Evolutionary conservation across 2,797 vertebrate genomes (phyloP), one percentile per base, ranked within the genome.

Genomic region (Phalloptychus januarius): DNA sequence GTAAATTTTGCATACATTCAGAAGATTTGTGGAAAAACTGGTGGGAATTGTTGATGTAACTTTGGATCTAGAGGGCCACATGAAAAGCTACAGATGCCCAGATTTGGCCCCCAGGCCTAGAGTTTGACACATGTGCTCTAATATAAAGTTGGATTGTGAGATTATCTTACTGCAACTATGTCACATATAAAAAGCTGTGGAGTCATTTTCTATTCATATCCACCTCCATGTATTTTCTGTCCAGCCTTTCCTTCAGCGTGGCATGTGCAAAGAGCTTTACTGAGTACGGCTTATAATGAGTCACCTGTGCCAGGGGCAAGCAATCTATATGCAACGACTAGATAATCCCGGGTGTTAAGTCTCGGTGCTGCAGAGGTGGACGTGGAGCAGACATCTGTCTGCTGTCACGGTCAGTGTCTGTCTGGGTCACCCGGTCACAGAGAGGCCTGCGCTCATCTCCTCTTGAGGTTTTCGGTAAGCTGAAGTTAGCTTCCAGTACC

Each of bases 231-330:
- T 69, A 23, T 54, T 40, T 54, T 48, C n/a, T 31, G 12, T 5
- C 38, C n/a, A 44, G 11, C 12, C 67, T 71, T 44, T 56, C 1
- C 28, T 85, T 75, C 74, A 69, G 10, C 71, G 0, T 0, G 46
- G 44, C 85, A 88, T 33, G 67, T 86, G 89, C 76, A 72, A 69
- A 76, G 74, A 75, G 63, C 74, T 78, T 79, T n/a, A 72, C 79
- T 15, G 65, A 42, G 77, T 25, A 87, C 38, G 82, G 91, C 89
- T 92, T 90, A 92, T 48, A 46, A 36, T 81, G 79, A 89, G 73
- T 85, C 70, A 78, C 50, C 25, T 11, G 50, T 75, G 11, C 73
- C 80, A 79, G 28, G 79, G 79, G 44, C 75, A 71, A 75, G 71
- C 83, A 80, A 86, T 69, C 91, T 91, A 92, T 86, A 50, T 5